Evolutionary conservation across 2,113 vertebrate species (phyloP).

Genomic region (Dipodomys spectabilis): DNA sequence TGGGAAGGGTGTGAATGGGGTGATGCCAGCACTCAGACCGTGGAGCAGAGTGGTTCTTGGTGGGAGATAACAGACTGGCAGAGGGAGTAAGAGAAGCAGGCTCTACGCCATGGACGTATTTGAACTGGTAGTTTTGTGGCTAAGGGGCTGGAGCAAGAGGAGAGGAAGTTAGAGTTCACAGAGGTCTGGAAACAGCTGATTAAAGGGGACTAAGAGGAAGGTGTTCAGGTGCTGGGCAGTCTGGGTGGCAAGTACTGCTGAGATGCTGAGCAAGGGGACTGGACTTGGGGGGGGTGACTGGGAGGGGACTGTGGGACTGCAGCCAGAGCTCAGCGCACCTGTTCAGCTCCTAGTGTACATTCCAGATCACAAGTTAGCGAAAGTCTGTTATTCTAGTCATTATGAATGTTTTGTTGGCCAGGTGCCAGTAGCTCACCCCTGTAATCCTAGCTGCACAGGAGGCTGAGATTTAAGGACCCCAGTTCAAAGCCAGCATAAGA

Average conservation of each 20-base stretch:
- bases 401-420: no score
- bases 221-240: no score
- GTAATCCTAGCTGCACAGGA: no score
- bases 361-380: no score
- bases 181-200: background rate
- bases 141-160: background rate
- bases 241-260: background rate
- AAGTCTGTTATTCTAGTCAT: background rate
- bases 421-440: no score
- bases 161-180: background rate
- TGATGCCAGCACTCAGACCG: accelerated
- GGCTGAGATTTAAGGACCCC: no score
- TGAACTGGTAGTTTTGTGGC: no score
- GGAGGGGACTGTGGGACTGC: background rate
- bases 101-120: accelerated
- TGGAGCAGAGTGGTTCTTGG: accelerated
- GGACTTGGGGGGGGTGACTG: no score
- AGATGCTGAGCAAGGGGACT: background rate
- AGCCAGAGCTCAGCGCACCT: background rate
- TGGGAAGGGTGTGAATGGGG: background rate
- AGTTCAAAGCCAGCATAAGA: no score
- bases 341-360: background rate
- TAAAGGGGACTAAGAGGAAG: no score
- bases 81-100: no score
- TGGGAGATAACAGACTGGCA: background rate